These are phyloP conservation scores for Paramisgurnus dabryanus DNA, from an alignment of 2,113 vertebrate genomes.

Conservation along the genomic window DNA sequence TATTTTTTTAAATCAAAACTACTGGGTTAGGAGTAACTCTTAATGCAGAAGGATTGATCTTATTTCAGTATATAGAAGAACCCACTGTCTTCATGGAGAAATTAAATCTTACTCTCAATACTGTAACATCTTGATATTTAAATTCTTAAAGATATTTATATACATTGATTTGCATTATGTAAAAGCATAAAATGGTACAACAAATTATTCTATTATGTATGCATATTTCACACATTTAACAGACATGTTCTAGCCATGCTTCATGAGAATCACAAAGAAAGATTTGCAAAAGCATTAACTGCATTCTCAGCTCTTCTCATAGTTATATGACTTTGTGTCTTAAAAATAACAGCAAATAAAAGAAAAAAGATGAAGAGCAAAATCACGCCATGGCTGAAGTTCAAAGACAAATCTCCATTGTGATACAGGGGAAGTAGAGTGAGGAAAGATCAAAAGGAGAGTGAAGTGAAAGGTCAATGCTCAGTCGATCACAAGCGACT, in stretches of 20 bases:
- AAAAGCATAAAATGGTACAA: too few species aligned
- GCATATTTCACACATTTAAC: too few species aligned
- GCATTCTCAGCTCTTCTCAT: neutral
- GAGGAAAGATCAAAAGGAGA: constrained; percentile 71
- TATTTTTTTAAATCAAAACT: neutral
- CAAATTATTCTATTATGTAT: too few species aligned
- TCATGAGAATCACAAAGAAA: too few species aligned
- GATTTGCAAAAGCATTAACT: neutral
- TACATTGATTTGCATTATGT: too few species aligned
- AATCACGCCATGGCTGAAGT: constrained; percentile 64
- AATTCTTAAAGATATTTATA: too few species aligned
- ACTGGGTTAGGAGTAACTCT: neutral
- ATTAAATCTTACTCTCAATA: too few species aligned
- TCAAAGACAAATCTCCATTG: constrained; percentile 71
- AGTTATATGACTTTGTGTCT: neutral
- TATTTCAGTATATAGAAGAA: too few species aligned
- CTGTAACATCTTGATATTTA: too few species aligned
- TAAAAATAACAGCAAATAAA: constrained; percentile 27
- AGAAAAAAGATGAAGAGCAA: constrained; percentile 56
- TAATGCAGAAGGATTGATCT: neutral
- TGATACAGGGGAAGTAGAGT: constrained; percentile 65
- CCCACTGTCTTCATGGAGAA: too few species aligned
- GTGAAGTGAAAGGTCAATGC: constrained; percentile 71
- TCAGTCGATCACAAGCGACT: constrained; percentile 60
- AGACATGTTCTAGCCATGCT: too few species aligned